These are phyloP conservation scores for Pelagia noctiluca DNA, from an alignment of 30 jellyfish, hydroid and myxozoan genomes.

Conservation along the genomic window DNA sequence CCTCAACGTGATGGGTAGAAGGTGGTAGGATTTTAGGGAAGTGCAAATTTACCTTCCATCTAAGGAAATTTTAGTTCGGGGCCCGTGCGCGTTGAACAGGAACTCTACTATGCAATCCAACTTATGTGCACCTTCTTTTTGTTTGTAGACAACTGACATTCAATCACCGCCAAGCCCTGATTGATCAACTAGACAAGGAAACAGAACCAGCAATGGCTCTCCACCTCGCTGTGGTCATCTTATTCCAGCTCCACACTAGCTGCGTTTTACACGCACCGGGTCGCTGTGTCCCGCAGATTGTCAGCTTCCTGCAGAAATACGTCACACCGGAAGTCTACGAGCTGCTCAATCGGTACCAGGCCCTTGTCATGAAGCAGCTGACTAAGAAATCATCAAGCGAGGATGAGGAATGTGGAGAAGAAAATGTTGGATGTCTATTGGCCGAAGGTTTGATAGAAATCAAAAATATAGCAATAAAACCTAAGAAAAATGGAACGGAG, in stretches of 20 bases:
- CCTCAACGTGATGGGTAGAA: no score
- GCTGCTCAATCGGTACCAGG: constrained; percentile 70
- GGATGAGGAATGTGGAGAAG: constrained; percentile 44
- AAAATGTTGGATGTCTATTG: constrained; percentile 41
- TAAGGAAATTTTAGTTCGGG: no score
- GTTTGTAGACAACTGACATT: constrained; percentile 77
- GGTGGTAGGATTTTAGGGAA: no score
- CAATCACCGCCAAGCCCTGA: constrained; percentile 88
- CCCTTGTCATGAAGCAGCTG: constrained; percentile 75
- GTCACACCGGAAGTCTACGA: constrained; percentile 61
- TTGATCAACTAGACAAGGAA: constrained; percentile 79
- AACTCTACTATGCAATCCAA: background rate
- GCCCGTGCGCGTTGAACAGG: no score
- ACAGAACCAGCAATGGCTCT: constrained; percentile 95
- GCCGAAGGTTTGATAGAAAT: constrained; percentile 69
- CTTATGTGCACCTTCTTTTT: background rate
- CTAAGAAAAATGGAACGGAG: constrained; percentile 45
- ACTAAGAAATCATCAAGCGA: constrained; percentile 26
- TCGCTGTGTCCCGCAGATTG: constrained; percentile 83
- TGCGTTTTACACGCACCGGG: constrained; percentile 91
- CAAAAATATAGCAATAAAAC: constrained; percentile 44
- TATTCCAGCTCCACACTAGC: constrained; percentile 61
- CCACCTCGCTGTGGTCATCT: constrained; percentile 70
- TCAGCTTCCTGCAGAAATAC: constrained; percentile 56
- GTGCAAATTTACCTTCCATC: no score